Base-by-base conservation (phyloP, 2,113 vertebrate species). In the Girardinichthys multiradiatus region DNA sequence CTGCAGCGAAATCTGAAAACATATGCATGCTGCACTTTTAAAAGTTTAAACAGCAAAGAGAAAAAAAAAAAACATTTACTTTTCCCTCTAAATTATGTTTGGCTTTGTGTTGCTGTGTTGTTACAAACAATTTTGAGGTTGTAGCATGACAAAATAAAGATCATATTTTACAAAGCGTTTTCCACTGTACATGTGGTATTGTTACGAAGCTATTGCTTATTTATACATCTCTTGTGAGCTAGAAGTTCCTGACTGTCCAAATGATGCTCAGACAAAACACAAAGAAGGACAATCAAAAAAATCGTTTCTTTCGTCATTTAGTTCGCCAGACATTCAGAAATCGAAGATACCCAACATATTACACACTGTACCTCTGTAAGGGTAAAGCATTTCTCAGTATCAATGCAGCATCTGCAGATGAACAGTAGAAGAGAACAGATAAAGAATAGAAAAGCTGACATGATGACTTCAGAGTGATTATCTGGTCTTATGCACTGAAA, bases 401-500 rank as follows among this genome's bases (percentile, higher is more conserved):
- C 80, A 72, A 85, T 84, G 82, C 69, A 62, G 70, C 70, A 79
- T 60, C 61, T 76, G 75, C 71, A 87, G 78, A 79, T 17, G 48
- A 68, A 69, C 57, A 68, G 54, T 10, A 74, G 57, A 66, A 48
- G 26, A 4, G 26, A 30, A 39, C 37, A 30, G 61, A 74, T 57
- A 31, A 59, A 62, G 31, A 59, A 58, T 33, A 77, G 61, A 74
- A 80, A 48, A 66, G 79, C 80, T 74, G 84, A 87, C 79, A 86
- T 81, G 86, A 88, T 86, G 85, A 82, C 87, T 88, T 83, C 74
- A 62, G 83, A 83, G 85, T 87, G 87, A 91, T 90, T 89, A 89
- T 87, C 86, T 78, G 86, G 72, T 87, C 82, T 89, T 81, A 73
- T 82, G 84, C 85, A 75, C 87, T 82, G 77, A 92, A 90, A 91